Evolutionary conservation across 2,888 invertebrate genomes (phyloP), one percentile per base, ranked within the genome.

Genomic region (Mellilla xanthometata): DNA sequence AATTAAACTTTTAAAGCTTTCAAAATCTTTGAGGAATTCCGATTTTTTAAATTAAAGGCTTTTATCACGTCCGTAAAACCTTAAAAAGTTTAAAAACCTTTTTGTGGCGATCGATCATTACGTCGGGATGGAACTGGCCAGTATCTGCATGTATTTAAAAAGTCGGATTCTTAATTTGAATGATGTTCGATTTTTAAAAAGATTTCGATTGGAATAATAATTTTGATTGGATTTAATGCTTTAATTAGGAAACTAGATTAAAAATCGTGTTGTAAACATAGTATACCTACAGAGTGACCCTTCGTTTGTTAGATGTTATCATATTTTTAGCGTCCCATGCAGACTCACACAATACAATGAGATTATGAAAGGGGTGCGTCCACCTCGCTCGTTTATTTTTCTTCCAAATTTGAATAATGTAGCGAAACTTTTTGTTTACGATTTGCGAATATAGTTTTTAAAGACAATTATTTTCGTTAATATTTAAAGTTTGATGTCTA

Each of bases 331-430:
- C 15, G 24, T 24, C 28, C 34, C 10, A 22, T 22, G n/a, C 28
- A 32, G n/a, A 23, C 8, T 28, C 31, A 15, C 11, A 32, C 47
- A 22, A 41, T 30, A 12, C 49, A 40, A 41, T 39, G 68, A 66
- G 81, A 83, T 83, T 81, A 81, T 56, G 65, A 76, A 76, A 74
- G 81, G 76, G 76, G 72, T 72, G 80, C 72, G 72, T 76, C 76
- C 75, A 63, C 71, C 71, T 62, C 61, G 65, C 72, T 29, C 9
- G 9, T 32, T 29, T 24, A 19, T 39, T 33, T 33, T 44, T 13
- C 24, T 30, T 39, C 19, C 12, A 28, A 36, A 36, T 36, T 36
- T 36, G 36, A 36, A 36, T 36, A 36, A 36, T 35, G 28, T 12
- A 12, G 28, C 28, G 28, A 28, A 31, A 15, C 31, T 13, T 39